Evolutionary conservation across 2,888 invertebrate genomes (phyloP), one percentile per base, ranked within the genome.

Genomic region (Dynastes hyllus): DNA sequence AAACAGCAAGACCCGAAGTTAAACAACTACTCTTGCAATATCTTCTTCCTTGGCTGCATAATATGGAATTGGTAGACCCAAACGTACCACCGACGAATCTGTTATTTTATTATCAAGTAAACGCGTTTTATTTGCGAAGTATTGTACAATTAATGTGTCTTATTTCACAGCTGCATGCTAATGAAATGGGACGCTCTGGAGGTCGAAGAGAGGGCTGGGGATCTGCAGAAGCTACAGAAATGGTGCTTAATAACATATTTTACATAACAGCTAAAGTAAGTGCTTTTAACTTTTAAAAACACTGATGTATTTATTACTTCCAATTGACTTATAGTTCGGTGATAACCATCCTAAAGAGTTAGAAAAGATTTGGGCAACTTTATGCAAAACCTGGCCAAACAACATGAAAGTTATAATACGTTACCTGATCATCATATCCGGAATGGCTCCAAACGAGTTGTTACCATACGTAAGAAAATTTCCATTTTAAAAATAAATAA

Each of bases 211-310:
- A 98, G 88, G 99, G 99, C 0, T 98, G 99, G 93, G 99, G 99
- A 63, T 98, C 98, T 0, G 96, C 96, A 0, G 98, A 99, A 90
- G 99, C 99, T n/a, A 99, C 99, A 0, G 99, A 99, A 90, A 98
- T 99, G 97, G 97, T 99, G 70, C 92, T 99, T 81, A 99, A 99
- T 89, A 99, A 99, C 90, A 93, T 99, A 27, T 97, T 99, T 90
- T 99, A 98, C 90, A 96, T 99, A 85, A 99, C 99, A 5, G 96
- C 97, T 2, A 97, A 97, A 94, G 96, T 96, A 90, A 87, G 85
- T 82, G 71, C 40, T 58, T 78, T 32, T 32, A 29, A 29, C 29
- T 63, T 11, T 13, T 0, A 29, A 9, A 9, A 6, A 27, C 6
- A 63, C 11, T 63, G 1, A 63, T 32, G 32, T 63, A 55, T 1